Base-by-base conservation (phyloP, 2,888 invertebrate species). In the Diploptera punctata region DNA sequence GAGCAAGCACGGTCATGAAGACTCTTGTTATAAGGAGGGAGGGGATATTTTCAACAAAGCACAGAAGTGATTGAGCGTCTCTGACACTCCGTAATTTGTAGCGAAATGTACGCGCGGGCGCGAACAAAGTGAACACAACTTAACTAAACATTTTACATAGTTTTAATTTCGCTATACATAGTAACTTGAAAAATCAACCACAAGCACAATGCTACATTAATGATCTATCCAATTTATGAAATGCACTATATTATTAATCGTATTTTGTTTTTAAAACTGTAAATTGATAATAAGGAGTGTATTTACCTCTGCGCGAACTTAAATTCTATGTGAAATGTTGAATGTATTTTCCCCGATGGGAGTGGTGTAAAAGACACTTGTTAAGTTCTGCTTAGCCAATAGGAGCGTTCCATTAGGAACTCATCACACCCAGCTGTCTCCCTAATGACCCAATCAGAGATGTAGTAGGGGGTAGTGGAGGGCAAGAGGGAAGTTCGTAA, bases 391-490 rank as follows among this genome's bases (percentile, higher is more conserved):
- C 16, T n/a, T 47, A 62, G 31, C 74, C 74, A 74, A 74, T 74
- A 26, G 67, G 60, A 38, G 60, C n/a, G n/a, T 43, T 19, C 73
- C 68, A 74, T 74, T 74, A 74, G 67, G 13, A 26, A 19, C 65
- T 72, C 72, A 74, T 74, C 74, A 72, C 72, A 70, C 72, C 69
- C 74, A 69, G 74, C 72, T 72, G 72, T 72, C 69, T 43, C 21
- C 67, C 67, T 72, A 72, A 72, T 72, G 74, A 72, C 69, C 74
- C 74, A 74, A 74, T 74, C 72, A 74, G 67, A 68, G 72, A 38
- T 21, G 61, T 49, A 33, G 52, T 21, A 54, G 5, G 19, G 65
- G 44, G 62, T 16, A 18, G 16, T 24, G 44, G 10, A 38, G 44
- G 5, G 33, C 19, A 19, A 44, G 43, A 49, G 69, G 60, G 62